These are phyloP conservation scores for Crotophaga sulcirostris DNA, from an alignment of 2,113 vertebrate species.

Conservation along the genomic window DNA sequence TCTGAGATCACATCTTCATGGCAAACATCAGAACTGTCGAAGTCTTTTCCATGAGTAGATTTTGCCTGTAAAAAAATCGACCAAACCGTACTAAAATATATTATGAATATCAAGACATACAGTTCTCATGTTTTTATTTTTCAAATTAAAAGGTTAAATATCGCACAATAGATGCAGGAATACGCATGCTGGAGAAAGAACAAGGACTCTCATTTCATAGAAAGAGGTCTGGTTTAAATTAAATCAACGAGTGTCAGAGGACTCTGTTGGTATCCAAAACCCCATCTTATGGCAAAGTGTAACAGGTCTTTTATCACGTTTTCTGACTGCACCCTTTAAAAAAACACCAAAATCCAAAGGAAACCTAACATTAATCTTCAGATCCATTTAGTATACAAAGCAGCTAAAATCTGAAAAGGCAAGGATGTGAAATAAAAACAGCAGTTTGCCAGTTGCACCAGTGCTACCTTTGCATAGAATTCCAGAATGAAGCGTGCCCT, in stretches of 20 bases:
- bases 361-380: neutral
- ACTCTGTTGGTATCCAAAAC: neutral
- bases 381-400: neutral
- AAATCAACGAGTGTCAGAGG: neutral
- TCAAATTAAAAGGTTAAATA: neutral
- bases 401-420: neutral
- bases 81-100: neutral
- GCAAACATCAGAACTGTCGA: conserved; percentile 50
- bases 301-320: neutral
- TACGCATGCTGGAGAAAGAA: neutral
- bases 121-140: neutral
- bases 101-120: neutral
- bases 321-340: neutral
- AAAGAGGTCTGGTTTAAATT: neutral
- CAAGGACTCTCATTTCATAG: neutral
- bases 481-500: neutral
- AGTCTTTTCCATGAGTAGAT: conserved; percentile 48
- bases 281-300: neutral
- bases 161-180: neutral
- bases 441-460: neutral
- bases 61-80: conserved; percentile 63
- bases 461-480: neutral
- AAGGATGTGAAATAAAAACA: neutral
- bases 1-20: conserved; percentile 46
- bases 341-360: neutral